Base-by-base conservation (phyloP, 2,888 invertebrate species). In the Drosophila seclusa region DNA sequence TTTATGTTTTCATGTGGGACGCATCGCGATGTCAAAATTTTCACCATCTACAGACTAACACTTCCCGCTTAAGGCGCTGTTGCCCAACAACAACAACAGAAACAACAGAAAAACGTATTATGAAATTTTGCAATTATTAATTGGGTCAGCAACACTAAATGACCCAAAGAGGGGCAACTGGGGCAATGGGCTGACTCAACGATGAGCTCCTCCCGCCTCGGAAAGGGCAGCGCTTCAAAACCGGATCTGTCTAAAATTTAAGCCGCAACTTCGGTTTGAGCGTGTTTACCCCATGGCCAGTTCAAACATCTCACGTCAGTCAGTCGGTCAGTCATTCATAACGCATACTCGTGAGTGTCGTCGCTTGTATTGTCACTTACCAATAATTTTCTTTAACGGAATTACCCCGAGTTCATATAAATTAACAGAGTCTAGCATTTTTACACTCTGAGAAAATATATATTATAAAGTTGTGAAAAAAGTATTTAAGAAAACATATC, bases 391-490 rank as follows among this genome's bases (percentile, higher is more conserved):
- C 34, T 64, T 57, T 7, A 50, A 59, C 74, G 88, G 90, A 83
- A 83, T 87, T 86, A 87, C 87, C 90, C 90, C 78, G 88, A 88
- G 90, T 83, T 88, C 86, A 83, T 69, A 72, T 75, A 76, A 90
- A 86, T 86, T 78, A 50, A 40, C 40, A 76, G 73, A 36, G 62
- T 71, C 82, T 80, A 65, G 31, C 21, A 27, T 8, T 7, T 1
- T 6, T 38, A 29, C 55, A 38, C 38, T 55, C 3, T 50, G n/a
- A 27, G 4, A 45, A 50, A 18, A n/a, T 11, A 10, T 49, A 1
- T 24, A 1, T 13, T 21, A 7, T 45, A 7, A 13, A 24, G 7
- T 24, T 11, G 11, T 21, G 5, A 11, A 11, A 42, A 32, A 18
- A 18, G 18, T 36, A 16, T 36, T 16, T 36, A 36, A 1, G 6